Base-by-base conservation (phyloP, 2,113 vertebrate species). In the Cyanoramphus novaezelandiae region DNA sequence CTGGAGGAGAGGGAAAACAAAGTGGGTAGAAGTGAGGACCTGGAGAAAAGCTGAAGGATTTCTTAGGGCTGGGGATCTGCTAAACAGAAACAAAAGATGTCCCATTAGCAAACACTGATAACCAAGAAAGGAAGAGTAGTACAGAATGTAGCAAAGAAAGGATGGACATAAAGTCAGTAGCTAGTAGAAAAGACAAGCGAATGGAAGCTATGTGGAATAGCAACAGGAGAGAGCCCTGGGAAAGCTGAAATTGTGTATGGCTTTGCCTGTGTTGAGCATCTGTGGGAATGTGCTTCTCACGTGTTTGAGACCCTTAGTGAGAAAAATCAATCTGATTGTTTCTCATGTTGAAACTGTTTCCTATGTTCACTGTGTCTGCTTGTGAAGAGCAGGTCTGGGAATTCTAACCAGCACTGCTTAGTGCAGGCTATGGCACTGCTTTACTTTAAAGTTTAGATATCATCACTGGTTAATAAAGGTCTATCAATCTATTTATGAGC, bases 401-500 rank as follows among this genome's bases (percentile, higher is more conserved):
- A 20, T 29, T 93, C 25, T 16, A 76, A 57, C 67, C 74, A 88
- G 16, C 13, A 43, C 41, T 70, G 47, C 67, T 35, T n/a, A 81
- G 63, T 75, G 82, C 31, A 82, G 47, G 23, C 29, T 90, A 19
- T 72, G 75, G 20, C 9, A 13, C 65, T 64, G 53, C 63, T 91
- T 84, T 94, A 10, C 93, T 91, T 71, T 52, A 82, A 35, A 70
- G 14, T 41, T 31, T 93, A 44, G 31, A 20, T 90, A 24, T 44
- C 78, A 19, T 47, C 80, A 25, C 60, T 55, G 62, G 72, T 35
- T 63, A 90, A 93, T 91, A 94, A 93, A 93, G 50, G 86, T 12
- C 84, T 94, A 71, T 91, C 95, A 85, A n/a, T 94, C 95, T 94
- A 94, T 97, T 97, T 86, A 97, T 94, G 94, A 96, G 35, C 24